A percentile compares a stretch with the other conserved stretches of the same genome.
These are phyloP conservation scores for Drymonia ruficornis DNA, from an alignment of 2,888 invertebrate species.

Conservation along the genomic window DNA sequence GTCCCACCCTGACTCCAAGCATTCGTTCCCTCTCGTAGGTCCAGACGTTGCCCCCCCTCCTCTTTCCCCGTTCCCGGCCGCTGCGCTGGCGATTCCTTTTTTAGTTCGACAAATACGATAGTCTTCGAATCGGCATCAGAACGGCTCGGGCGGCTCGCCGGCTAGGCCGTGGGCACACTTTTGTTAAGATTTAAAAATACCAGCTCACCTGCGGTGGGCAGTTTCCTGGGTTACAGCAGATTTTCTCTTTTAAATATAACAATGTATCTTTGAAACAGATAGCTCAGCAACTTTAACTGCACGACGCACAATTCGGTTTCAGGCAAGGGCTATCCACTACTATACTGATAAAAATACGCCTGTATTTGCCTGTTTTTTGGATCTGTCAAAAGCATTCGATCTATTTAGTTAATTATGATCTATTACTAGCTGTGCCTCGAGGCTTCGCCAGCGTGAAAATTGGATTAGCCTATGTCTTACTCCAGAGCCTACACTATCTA, in stretches of 20 bases:
- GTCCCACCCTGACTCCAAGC: conserved; percentile 83
- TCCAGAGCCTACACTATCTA: no score
- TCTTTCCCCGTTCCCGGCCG: conserved; percentile 38
- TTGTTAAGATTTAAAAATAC: conserved; percentile 67
- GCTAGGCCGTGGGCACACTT: conserved; percentile 56
- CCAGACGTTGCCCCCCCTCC: conserved; percentile 58
- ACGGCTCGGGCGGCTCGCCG: conserved; percentile 51
- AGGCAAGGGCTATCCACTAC: no score
- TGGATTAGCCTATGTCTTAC: no score
- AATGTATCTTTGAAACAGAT: no score
- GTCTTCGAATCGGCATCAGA: conserved; percentile 66
- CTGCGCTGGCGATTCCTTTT: conserved; percentile 72
- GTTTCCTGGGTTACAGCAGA: conserved; percentile 48
- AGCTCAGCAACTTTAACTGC: no score
- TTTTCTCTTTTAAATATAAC: conserved; percentile 34
- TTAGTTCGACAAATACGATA: conserved; percentile 76
- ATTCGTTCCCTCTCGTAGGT: conserved; percentile 56
- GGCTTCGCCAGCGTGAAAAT: no score
- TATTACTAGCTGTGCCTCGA: no score
- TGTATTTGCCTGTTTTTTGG: no score
- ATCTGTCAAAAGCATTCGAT: no score
- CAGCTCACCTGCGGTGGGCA: conserved; percentile 58
- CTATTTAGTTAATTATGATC: no score
- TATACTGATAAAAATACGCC: no score
- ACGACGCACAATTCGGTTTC: no score